Percentiles rank a stretch among this genome's conserved stretches.
These are phyloP conservation scores for Mastacembelus armatus DNA, from an alignment of 2,797 vertebrate genomes.

Conservation along the genomic window DNA sequence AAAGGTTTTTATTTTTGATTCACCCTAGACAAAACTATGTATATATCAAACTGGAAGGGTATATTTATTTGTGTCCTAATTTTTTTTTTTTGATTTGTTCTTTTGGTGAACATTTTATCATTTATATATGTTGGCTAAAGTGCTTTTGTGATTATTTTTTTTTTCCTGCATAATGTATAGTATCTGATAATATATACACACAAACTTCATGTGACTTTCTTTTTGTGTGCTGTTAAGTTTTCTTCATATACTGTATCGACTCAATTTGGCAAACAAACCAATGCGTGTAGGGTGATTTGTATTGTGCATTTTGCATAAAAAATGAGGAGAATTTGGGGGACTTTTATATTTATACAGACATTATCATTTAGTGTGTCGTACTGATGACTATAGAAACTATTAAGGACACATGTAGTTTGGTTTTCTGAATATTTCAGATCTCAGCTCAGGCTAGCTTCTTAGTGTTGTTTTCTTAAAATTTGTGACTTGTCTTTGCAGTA, in stretches of 20 bases:
- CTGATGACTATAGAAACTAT: constrained; percentile 97
- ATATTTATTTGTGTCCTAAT: constrained; percentile 91
- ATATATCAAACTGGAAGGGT: constrained; percentile 90
- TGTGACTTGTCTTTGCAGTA: constrained; percentile 99
- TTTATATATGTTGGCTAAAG: constrained; percentile 93
- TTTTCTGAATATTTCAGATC: constrained; percentile 99
- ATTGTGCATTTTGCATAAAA: constrained; percentile 98
- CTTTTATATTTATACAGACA: constrained; percentile 99
- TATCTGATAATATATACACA: constrained; percentile 98
- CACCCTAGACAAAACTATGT: constrained; percentile 84
- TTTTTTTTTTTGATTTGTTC: constrained; percentile 92
- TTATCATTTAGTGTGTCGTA: constrained; percentile 99
- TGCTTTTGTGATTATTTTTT: constrained; percentile 86
- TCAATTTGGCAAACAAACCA: constrained; percentile 94
- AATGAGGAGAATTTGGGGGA: constrained; percentile 91
- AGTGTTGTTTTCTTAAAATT: constrained; percentile 99
- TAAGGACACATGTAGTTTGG: constrained; percentile 99
- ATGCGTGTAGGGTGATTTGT: constrained; percentile 98
- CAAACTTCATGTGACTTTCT: constrained; percentile 87
- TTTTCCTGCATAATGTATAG: constrained; percentile 93
- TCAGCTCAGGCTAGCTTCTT: constrained; percentile 99
- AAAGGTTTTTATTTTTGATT: constrained; percentile 81
- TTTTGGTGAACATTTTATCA: constrained; percentile 93
- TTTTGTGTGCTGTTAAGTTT: constrained; percentile 89
- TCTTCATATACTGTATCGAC: constrained; percentile 96